Evolutionary conservation across 1,140 invertebrate species (phyloP).

Genomic region (Eciton burchellii): DNA sequence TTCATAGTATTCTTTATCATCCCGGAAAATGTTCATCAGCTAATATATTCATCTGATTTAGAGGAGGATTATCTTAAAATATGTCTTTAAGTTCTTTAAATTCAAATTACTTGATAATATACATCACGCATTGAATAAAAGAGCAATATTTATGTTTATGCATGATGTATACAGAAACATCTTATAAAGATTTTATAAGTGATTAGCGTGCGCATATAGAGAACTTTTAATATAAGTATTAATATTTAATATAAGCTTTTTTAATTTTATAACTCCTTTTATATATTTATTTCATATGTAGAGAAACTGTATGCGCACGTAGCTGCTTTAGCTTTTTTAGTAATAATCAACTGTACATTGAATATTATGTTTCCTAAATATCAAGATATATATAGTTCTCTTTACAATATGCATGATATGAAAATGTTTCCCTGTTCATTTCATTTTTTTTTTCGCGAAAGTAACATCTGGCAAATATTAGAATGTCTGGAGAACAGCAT

Average conservation of each 20-base stretch:
- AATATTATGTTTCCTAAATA: background rate
- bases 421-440: background rate
- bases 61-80: background rate
- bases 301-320: background rate
- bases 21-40: background rate
- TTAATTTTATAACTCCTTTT: background rate
- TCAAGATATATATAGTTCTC: background rate
- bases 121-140: background rate
- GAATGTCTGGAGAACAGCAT: background rate
- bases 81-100: background rate
- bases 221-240: too few species aligned
- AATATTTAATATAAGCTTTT: too few species aligned
- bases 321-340: background rate
- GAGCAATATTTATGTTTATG: background rate
- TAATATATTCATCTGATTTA: background rate
- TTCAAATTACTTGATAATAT: background rate
- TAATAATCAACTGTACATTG: background rate
- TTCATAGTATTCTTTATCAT: conserved; percentile 26
- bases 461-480: conserved; percentile 22
- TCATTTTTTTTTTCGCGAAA: background rate
- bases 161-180: background rate
- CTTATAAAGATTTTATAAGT: background rate
- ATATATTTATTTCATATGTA: background rate
- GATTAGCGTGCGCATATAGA: background rate
- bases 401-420: background rate